These are phyloP conservation scores for Cydia splendana DNA, from an alignment of 1,140 invertebrate genomes.

Conservation along the genomic window DNA sequence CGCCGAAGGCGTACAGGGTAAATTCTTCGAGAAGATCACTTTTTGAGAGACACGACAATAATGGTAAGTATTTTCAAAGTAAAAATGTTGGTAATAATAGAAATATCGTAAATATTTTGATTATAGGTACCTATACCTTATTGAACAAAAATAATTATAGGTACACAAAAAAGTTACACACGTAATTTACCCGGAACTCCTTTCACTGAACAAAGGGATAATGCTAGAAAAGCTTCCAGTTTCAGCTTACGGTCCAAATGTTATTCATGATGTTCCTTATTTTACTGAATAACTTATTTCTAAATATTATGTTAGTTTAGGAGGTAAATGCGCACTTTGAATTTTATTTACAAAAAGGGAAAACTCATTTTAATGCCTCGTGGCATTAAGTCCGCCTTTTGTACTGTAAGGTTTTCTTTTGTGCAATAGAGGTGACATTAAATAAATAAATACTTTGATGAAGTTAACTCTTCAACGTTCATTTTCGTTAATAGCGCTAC, in stretches of 20 bases:
- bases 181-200: not conserved
- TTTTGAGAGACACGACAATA: slow-evolving; percentile 10
- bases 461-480: not conserved
- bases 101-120: not conserved
- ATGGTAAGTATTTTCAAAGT: slow-evolving; percentile 17
- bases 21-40: not conserved
- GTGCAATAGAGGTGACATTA: no score
- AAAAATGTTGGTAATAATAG: not conserved
- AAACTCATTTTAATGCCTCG: no score
- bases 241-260: not conserved
- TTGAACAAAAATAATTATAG: not conserved
- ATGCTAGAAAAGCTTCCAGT: not conserved
- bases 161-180: not conserved
- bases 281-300: not conserved
- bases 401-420: no score
- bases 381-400: no score
- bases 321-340: no score
- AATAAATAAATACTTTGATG: not conserved
- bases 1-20: slow-evolving; percentile 20
- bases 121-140: not conserved
- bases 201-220: not conserved
- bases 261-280: not conserved
- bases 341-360: no score
- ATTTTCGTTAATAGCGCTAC: no score
- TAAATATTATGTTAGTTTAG: not conserved